Base-by-base conservation (phyloP, 2,113 vertebrate genomes). In the Anseranas semipalmata region DNA sequence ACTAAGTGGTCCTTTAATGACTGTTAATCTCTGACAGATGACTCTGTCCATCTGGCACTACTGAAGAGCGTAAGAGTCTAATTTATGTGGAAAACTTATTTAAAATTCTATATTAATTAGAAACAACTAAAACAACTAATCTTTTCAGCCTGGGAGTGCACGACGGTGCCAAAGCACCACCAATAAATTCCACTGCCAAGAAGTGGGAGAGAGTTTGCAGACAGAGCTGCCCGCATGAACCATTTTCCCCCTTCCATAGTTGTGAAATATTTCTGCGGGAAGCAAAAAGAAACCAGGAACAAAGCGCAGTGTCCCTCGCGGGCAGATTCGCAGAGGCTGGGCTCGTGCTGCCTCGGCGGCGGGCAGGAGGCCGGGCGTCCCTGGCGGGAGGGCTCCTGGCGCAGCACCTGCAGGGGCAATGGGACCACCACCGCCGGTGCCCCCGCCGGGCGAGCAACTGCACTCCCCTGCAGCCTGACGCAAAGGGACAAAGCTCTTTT, bases 21-120 rank as follows among this genome's bases (percentile, higher is more conserved):
- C 28, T 87, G 80, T 89, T 97, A 96, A 96, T 95, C 68, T 90
- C 76, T 85, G 89, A 95, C 96, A 96, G 89, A 95, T 95, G 94
- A 90, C 82, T 94, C 30, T 65, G 55, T 83, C 87, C 85, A 89
- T 96, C 91, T 96, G 94, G 94, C 84, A 93, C 71, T 90, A 74
- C 80, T 92, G 91, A 93, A 77, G 62, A 83, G 74, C 11, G 15
- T 75, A 92, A 56, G 85, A 93, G 56, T 82, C 73, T 84, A 90
- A 82, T 94, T 93, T 93, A 87, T 88, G 66, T 94, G 92, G 94
- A 97, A 79, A 94, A 85, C 75, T 85, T 91, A 82, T 74, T 92
- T 89, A 43, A 95, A 97, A 93, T 70, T 84, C 15, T 82, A 9
- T 77, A 72, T 90, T 95, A 82, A 84, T 93, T 86, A 73, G 68